These are phyloP conservation scores for Cirrhinus molitorella DNA, from an alignment of 2,797 vertebrate genomes.

Conservation along the genomic window DNA sequence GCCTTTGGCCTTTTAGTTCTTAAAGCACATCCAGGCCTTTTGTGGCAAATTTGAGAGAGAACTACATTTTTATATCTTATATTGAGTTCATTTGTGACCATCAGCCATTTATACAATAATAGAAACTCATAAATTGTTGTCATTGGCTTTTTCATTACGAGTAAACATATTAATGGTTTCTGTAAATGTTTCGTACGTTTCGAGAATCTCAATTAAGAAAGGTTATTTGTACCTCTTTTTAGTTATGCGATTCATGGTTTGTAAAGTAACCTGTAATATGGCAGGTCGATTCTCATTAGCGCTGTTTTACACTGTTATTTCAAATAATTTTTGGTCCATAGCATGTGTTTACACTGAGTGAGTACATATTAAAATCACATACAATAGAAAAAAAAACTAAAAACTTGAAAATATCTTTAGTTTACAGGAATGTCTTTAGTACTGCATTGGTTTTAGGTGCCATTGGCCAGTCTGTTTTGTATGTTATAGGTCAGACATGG, in stretches of 20 bases:
- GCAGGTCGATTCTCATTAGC: background rate
- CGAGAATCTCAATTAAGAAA: background rate
- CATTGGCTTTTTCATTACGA: constrained; percentile 45
- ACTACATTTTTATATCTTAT: background rate
- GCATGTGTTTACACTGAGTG: background rate
- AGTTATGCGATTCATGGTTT: background rate
- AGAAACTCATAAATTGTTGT: constrained; percentile 5
- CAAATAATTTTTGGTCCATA: background rate
- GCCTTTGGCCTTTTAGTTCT: constrained; percentile 54
- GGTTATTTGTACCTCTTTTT: background rate
- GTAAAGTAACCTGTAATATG: background rate
- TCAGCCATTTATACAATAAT: constrained; percentile 13
- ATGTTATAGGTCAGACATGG: background rate
- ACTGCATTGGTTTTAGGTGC: background rate
- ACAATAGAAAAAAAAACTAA: background rate
- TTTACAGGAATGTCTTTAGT: background rate
- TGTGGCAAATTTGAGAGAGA: constrained; percentile 27
- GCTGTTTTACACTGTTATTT: background rate
- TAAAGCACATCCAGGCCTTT: constrained; percentile 23
- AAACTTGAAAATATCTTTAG: background rate
- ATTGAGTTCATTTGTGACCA: constrained; percentile 44
- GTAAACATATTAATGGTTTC: constrained; percentile 42
- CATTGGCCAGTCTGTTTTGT: background rate
- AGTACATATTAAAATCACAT: background rate
- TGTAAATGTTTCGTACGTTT: background rate